Percentiles rank a stretch among this genome's conserved stretches.
phyloP scores from a whole-genome alignment of 2,888 invertebrate species.

The Kuschelorhynchus macadamiae region DNA sequence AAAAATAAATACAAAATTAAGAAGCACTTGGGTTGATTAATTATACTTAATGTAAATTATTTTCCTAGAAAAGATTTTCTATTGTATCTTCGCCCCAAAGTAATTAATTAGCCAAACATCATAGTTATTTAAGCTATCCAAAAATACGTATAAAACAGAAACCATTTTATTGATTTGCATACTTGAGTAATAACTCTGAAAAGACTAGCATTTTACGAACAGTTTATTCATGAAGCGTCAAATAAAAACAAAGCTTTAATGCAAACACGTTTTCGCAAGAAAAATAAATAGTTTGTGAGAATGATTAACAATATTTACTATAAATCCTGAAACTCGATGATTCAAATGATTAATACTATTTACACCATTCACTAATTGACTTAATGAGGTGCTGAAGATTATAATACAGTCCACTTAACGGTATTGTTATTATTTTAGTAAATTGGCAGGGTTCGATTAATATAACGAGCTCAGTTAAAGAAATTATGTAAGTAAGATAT shows the following conservation, averaged over 20 bases:
- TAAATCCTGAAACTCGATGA: conserved; percentile 31
- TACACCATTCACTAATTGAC: conserved; percentile 39
- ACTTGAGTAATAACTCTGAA: too few species aligned
- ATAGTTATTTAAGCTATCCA: too few species aligned
- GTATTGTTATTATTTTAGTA: conserved; percentile 39
- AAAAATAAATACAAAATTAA: too few species aligned
- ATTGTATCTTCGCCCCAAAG: too few species aligned
- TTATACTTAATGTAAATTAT: too few species aligned
- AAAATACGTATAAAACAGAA: too few species aligned
- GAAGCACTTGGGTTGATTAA: too few species aligned
- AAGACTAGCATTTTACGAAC: too few species aligned
- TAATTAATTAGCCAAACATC: too few species aligned
- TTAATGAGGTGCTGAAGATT: conserved; percentile 36
- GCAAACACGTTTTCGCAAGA: conserved; percentile 20
- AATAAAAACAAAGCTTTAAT: conserved; percentile 30
- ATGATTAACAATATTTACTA: conserved; percentile 32
- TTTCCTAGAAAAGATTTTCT: too few species aligned
- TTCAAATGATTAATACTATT: conserved; percentile 35
- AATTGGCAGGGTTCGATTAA: conserved; percentile 18
- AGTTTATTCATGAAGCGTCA: too few species aligned
- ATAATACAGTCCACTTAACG: conserved; percentile 36
- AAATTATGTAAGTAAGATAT: conserved; percentile 9
- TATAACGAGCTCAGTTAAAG: conserved; percentile 18
- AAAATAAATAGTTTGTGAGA: conserved; percentile 25
- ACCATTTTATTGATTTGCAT: too few species aligned